These are phyloP conservation scores for Egretta garzetta DNA, from an alignment of 2,113 vertebrate species.

Conservation along the genomic window DNA sequence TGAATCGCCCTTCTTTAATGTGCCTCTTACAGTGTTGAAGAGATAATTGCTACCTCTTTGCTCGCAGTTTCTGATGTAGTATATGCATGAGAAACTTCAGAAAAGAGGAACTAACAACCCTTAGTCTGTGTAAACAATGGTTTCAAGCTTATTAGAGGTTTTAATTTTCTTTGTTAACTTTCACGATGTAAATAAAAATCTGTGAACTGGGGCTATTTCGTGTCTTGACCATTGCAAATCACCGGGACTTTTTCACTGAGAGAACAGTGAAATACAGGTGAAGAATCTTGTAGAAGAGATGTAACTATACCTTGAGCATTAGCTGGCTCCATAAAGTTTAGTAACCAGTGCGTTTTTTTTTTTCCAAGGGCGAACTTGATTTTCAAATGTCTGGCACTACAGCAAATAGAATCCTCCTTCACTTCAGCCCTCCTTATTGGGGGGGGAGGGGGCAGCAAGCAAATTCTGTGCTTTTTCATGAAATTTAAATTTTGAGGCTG, in stretches of 20 bases:
- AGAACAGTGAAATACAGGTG: not conserved
- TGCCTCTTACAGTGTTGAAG: not conserved
- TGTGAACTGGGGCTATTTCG: not conserved
- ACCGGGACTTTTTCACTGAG: not conserved
- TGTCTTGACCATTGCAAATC: not conserved
- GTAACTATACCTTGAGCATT: not conserved
- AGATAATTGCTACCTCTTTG: not conserved
- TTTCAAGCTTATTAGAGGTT: not conserved
- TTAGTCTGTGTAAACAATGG: not conserved
- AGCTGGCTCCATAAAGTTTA: not conserved
- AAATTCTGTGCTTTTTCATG: not conserved
- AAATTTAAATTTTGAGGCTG: not conserved
- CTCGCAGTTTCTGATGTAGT: not conserved
- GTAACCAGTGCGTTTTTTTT: not conserved
- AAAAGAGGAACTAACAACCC: not conserved
- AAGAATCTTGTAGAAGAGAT: not conserved
- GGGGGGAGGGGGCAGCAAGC: rapidly evolving
- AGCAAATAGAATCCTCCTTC: not conserved
- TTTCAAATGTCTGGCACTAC: not conserved
- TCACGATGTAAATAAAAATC: not conserved
- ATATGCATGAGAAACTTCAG: not conserved
- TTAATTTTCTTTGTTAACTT: not conserved
- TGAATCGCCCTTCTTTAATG: not conserved
- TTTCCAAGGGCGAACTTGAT: not conserved
- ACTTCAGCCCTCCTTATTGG: not conserved